Conservation (phyloP, 2,113 vertebrate species). For the Fregata magnificens region DNA sequence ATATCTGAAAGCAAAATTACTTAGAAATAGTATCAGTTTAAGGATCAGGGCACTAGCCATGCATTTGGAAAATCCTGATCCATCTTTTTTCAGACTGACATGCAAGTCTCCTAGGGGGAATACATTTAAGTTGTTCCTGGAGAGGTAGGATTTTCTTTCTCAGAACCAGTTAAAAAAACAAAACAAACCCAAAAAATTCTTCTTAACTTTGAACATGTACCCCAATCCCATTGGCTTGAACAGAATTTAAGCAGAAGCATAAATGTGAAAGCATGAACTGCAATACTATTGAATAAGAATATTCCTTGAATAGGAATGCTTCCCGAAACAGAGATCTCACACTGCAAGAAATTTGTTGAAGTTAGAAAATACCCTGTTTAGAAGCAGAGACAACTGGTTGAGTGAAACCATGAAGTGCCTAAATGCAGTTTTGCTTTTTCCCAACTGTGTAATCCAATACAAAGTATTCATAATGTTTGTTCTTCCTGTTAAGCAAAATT, state of each 20-base stretch:
- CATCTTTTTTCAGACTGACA: not conserved
- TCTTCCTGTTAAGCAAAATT: not conserved
- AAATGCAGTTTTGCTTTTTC: not conserved
- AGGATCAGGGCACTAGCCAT: not conserved
- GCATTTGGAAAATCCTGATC: not conserved
- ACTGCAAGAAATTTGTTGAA: not conserved
- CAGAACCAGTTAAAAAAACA: not conserved
- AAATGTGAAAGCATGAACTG: not conserved
- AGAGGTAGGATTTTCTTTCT: not conserved
- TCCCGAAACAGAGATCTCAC: not conserved
- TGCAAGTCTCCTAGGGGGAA: not conserved
- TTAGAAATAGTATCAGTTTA: not conserved
- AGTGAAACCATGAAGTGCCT: not conserved
- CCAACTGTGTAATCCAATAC: not conserved
- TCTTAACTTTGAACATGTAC: not conserved
- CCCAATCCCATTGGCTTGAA: not conserved
- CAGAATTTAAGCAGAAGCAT: not conserved
- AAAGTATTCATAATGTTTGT: not conserved
- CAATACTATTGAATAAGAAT: not conserved
- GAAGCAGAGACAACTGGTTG: not conserved
- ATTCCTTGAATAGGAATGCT: not conserved
- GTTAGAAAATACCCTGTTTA: not conserved
- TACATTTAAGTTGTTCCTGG: not conserved
- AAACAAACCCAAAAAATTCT: not conserved
- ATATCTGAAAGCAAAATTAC: not conserved